phyloP scores from a whole-genome alignment of 2,888 invertebrate genomes.

The Campaea margaritaria region DNA sequence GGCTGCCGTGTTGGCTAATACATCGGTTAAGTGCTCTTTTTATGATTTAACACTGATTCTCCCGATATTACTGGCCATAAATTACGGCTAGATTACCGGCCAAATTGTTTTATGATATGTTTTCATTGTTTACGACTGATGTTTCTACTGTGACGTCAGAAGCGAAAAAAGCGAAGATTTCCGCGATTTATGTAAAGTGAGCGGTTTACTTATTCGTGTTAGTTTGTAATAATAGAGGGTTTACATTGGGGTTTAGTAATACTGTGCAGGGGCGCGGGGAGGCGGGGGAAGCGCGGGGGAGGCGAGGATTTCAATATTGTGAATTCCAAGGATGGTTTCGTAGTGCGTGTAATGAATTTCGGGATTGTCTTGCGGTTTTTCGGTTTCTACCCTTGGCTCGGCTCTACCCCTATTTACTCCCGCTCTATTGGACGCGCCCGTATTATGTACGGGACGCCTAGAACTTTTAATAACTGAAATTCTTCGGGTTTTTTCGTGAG shows the following conservation, averaged over 20 bases:
- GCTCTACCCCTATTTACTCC: constrained; percentile 57
- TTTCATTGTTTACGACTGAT: constrained; percentile 54
- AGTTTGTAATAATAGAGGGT: constrained; percentile 65
- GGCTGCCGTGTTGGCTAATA: constrained; percentile 78
- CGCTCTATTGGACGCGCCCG: constrained; percentile 58
- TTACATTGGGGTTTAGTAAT: constrained; percentile 42
- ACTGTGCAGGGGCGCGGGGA: constrained; percentile 41
- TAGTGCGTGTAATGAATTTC: constrained; percentile 82
- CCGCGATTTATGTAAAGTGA: constrained; percentile 51
- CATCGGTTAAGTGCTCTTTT: constrained; percentile 77
- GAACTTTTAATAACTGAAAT: constrained; percentile 48
- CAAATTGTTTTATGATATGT: constrained; percentile 81
- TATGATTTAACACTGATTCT: constrained; percentile 82
- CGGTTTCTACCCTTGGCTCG: constrained; percentile 69
- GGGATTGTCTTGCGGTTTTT: constrained; percentile 83
- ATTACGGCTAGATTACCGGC: constrained; percentile 72
- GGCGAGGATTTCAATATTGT: constrained; percentile 80
- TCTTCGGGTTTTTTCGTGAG: constrained; percentile 60
- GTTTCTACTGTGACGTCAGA: constrained; percentile 35
- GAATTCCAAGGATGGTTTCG: constrained; percentile 80
- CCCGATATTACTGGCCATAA: constrained; percentile 76
- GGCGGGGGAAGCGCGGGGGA: constrained; percentile 47
- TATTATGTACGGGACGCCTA: constrained; percentile 48
- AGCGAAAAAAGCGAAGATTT: constrained; percentile 18
- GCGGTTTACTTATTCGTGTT: constrained; percentile 71